Base-by-base conservation (phyloP, 53 echinoderm and acorn worm species). In the Crossaster papposus region DNA sequence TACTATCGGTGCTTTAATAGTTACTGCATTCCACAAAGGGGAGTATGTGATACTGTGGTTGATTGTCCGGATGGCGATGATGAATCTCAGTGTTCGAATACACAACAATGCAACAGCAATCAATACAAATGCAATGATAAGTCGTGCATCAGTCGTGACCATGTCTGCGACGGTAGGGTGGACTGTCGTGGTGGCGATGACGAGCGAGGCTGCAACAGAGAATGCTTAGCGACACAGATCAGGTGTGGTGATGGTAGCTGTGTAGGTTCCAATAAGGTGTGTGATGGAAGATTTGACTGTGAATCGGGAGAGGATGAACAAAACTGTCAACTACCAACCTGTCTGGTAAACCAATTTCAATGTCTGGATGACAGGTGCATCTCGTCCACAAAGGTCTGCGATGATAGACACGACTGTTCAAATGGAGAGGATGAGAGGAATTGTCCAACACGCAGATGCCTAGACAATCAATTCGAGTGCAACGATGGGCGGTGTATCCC, bases 171-270 rank as follows among this genome's bases (percentile, higher is more conserved):
- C 58, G 86, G 79, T 52, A 70, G 51, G 35, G 53, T 70, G 44
- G 91, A 91, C 65, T 88, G 89, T 70, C n/a, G 20, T 1, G 32
- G 30, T 18, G 79, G 70, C 23, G 79, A 94, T 51, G 94, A 87
- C 35, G 87, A 77, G 23, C 28, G 53, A 4, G 55, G 50, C 14
- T 87, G 87, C 18, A 29, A 29, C 54, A n/a, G 30, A 26, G 58
- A 31, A 4, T 87, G 87, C 24, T 14, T 36, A 22, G 32, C 30
- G 17, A 77, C 30, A 3, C 54, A 87, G 34, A n/a, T 87, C 18
- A 55, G 30, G 17, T 87, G 87, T 55, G 34, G 35, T 2, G 79
- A 79, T 9, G 79, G 79, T 68, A 2, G 3, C 2, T 89, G 89
- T 44, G 68, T 89, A 6, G 14, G 17, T 1, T 29, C 70, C 1